Base-by-base conservation (phyloP, 2,888 invertebrate species). In the Bhutanitis thaidina region DNA sequence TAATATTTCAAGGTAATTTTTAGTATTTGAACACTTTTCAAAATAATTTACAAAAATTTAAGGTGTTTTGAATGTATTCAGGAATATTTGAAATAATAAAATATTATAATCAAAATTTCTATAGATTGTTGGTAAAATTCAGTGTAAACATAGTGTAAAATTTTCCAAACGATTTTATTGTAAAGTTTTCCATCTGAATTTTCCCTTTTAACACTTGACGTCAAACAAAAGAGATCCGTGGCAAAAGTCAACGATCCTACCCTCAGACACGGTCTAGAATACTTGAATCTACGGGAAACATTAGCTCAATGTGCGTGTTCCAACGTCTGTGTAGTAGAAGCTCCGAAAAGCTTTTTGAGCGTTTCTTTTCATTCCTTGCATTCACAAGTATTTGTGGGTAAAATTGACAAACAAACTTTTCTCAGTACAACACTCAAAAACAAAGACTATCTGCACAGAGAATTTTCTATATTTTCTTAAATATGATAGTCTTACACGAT, bases 241-340 rank as follows among this genome's bases (percentile, higher is more conserved):
- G 46, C 36, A 15, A 51, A 45, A 51, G 51, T 46, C 51, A 51
- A 46, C 36, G 51, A 51, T 45, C 45, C 25, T n/a, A 36, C 51
- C 37, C 37, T 46, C 41, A 51, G 51, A 51, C 46, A 51, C 40
- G 35, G 45, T 51, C 51, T 46, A 51, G 40, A 51, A 46, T 37
- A 37, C 46, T 46, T 41, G 41, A 46, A 41, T 20, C 40, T 40
- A 25, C 51, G 35, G 46, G 36, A 41, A 51, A 51, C 37, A 51
- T 51, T 41, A 13, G 36, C 51, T 36, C 46, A 36, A 45, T 35
- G 45, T 45, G 45, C 45, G 50, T 45, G 25, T 34, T 16, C 45
- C 40, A 40, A 16, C 48, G 36, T 45, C 36, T 51, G 35, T 43
- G 34, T 45, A 27, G 44, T 36, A 12, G 13, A 32, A 39, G 34